These are phyloP conservation scores for Drosophila navojoa DNA, from an alignment of 1,140 invertebrate species.

Conservation along the genomic window DNA sequence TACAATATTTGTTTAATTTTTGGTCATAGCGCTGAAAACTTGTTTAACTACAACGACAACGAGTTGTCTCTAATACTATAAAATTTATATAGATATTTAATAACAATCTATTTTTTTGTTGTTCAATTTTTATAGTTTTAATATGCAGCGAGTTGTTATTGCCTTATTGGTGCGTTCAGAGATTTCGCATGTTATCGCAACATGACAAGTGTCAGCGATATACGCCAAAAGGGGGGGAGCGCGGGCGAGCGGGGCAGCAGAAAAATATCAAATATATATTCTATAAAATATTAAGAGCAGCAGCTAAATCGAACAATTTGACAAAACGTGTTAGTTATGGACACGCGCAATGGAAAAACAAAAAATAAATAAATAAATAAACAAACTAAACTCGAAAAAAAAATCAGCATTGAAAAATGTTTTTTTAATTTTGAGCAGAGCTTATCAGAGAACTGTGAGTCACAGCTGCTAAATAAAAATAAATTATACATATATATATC, in stretches of 20 bases:
- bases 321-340: slow-evolving; percentile 62
- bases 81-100: slow-evolving; percentile 30
- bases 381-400: background rate
- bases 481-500: too few relatives aligned
- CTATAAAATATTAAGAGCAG: slow-evolving; percentile 20
- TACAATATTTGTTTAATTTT: slow-evolving; percentile 26
- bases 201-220: slow-evolving; percentile 72
- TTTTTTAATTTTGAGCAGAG: slow-evolving; percentile 6
- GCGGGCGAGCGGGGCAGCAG: slow-evolving; percentile 6
- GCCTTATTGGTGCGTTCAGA: slow-evolving; percentile 63
- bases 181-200: slow-evolving; percentile 78
- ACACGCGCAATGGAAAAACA: slow-evolving; percentile 12
- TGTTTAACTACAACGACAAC: slow-evolving; percentile 57
- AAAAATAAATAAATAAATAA: slow-evolving; percentile 26
- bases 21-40: slow-evolving; percentile 67
- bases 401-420: slow-evolving; percentile 56
- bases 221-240: slow-evolving; percentile 11
- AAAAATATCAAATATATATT: slow-evolving; percentile 10
- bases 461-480: slow-evolving; percentile 1
- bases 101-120: slow-evolving; percentile 65
- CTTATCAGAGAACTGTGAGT: slow-evolving; percentile 27
- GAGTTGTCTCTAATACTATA: slow-evolving; percentile 47
- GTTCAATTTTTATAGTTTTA: slow-evolving; percentile 58
- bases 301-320: slow-evolving; percentile 49
- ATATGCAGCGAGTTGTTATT: slow-evolving; percentile 76